phyloP scores from a whole-genome alignment of 2,797 vertebrate species.

The Vespertilio murinus region DNA sequence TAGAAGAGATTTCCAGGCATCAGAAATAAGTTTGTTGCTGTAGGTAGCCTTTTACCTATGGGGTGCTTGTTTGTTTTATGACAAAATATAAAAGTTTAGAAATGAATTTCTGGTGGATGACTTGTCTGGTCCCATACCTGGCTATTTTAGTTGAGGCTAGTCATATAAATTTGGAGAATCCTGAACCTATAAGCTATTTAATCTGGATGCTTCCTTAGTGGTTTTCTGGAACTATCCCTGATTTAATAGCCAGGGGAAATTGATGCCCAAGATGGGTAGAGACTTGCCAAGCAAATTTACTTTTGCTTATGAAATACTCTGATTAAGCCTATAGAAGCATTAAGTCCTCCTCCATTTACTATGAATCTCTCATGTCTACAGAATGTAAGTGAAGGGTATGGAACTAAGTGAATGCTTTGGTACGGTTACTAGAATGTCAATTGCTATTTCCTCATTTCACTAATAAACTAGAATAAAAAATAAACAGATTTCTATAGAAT shows the following conservation, averaged over 20 bases:
- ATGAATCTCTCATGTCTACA: neutral
- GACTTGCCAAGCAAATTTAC: conserved; percentile 24
- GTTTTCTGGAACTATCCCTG: neutral
- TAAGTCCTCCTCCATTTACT: neutral
- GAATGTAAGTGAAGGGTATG: conserved; percentile 45
- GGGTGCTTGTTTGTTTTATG: neutral
- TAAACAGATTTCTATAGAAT: conserved; percentile 10
- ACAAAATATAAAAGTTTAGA: neutral
- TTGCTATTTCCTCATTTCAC: conserved; percentile 29
- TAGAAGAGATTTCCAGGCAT: conserved; percentile 6
- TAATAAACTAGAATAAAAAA: conserved; percentile 35
- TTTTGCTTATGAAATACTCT: conserved; percentile 54
- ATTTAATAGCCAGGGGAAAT: neutral
- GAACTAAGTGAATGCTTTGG: conserved; percentile 45
- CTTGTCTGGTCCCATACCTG: neutral
- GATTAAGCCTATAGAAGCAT: conserved; percentile 22
- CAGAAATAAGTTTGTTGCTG: neutral
- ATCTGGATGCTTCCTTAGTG: neutral
- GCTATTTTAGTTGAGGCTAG: neutral
- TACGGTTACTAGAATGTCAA: neutral
- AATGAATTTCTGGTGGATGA: conserved; percentile 32
- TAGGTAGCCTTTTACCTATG: conserved; percentile 11
- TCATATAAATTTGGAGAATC: conserved; percentile 28
- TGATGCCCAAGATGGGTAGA: neutral
- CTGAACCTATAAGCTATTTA: neutral